Percentiles rank a stretch among this genome's conserved stretches.
phyloP scores from a whole-genome alignment of 2,797 vertebrate species.

The Tiaroga cobitis region DNA sequence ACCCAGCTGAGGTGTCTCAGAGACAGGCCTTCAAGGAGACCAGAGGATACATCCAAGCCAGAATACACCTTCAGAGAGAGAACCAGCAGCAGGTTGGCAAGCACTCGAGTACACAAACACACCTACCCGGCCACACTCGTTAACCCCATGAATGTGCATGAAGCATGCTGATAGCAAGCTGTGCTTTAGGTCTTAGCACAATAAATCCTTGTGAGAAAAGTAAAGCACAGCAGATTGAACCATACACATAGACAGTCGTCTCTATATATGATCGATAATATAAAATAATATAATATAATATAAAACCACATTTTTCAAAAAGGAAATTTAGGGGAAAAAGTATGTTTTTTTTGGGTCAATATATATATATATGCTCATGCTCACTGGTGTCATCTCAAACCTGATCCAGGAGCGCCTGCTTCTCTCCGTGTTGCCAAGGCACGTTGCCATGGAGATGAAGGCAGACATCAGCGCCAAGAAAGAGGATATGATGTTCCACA shows the following conservation, averaged over 20 bases:
- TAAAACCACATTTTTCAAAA: too few relatives aligned
- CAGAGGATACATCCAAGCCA: conserved; percentile 93
- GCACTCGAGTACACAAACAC: conserved; percentile 28
- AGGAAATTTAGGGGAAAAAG: neutral
- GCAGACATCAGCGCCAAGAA: conserved; percentile 98
- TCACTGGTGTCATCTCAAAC: conserved; percentile 45
- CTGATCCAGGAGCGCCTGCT: conserved; percentile 91
- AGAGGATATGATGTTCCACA: conserved; percentile 99
- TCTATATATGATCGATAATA: neutral
- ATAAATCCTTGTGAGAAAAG: neutral
- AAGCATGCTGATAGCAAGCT: neutral
- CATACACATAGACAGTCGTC: neutral
- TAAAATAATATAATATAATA: too few relatives aligned
- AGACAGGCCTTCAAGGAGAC: conserved; percentile 98
- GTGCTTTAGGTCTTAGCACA: neutral
- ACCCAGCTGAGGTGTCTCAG: conserved; percentile 95
- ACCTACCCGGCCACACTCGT: conserved; percentile 32
- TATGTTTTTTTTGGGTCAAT: too few relatives aligned
- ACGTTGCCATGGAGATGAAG: conserved; percentile 99
- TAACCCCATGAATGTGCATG: conserved; percentile 22
- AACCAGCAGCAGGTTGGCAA: conserved; percentile 92
- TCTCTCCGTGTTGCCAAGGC: conserved; percentile 95
- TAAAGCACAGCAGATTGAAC: neutral
- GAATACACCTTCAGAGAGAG: conserved; percentile 92
- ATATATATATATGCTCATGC: neutral